Evolutionary conservation across 2,113 vertebrate genomes (phyloP), one percentile per base, ranked within the genome.

Genomic region (Cheirogaleus medius): DNA sequence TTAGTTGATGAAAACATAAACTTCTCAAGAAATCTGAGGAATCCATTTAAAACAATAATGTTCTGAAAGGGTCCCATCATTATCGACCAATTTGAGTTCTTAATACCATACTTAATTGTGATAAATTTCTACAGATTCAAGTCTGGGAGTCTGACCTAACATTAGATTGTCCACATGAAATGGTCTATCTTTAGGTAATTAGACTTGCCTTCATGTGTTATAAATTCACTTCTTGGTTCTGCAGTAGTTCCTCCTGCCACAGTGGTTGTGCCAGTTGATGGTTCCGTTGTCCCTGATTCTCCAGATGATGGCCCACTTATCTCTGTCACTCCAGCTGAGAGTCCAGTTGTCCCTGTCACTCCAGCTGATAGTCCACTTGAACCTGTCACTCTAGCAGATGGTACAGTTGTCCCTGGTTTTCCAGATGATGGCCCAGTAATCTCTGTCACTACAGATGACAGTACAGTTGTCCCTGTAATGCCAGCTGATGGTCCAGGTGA

Each of bases 401-500:
- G 6, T 29, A 21, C 25, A 29, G 1, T 5, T 49, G 44, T 34
- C 8, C 29, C 44, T 47, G 42, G 0, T 12, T 15, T 11, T 66
- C 0, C 23, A 6, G 3, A 6, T 21, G 49, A 42, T 32, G 6
- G 1, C 5, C 11, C 73, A 32, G 83, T 21, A 21, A 34, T 66
- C 1, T 42, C 44, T 54, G n/a, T 2, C 1, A 3, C 60, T 7
- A 5, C 8, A 17, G 25, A 1, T 6, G 25, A 21, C 39, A 6
- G 7, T 37, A 11, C 42, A 32, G 13, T 17, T 73, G 69, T 29
- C 18, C 32, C 20, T 47, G n/a, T n/a, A n/a, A n/a, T n/a, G n/a
- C 29, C 60, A 64, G 11, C 20, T 47, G 82, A 82, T 18, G 17
- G 25, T 60, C 32, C 34, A 66, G 6, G n/a, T 9, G 60, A 25